Evolutionary conservation across 2,113 vertebrate species (phyloP), one percentile per base, ranked within the genome.

Genomic region (Cettia cetti): DNA sequence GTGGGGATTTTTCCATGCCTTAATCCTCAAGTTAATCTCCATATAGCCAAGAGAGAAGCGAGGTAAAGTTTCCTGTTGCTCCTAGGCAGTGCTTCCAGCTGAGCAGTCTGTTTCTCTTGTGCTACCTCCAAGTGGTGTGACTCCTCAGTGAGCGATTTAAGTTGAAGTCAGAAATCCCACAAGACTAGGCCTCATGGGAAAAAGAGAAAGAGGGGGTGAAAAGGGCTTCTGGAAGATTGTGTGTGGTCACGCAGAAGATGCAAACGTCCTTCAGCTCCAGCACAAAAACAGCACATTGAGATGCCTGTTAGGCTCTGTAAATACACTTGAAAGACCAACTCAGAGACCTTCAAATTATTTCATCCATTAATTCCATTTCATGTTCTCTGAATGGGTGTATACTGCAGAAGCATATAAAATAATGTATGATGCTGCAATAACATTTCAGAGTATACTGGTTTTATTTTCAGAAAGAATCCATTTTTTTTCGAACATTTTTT

Each of bases 71-170:
- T 89, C 47, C 4, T 84, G 69, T 59, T 81, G 50, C 61, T 82
- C 23, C 30, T 26, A 10, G 69, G 52, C 47, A 33, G 21, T 27
- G 74, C 84, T 87, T 86, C 86, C 81, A 81, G 69, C 93, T 89
- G 93, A 74, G 84, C 47, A 19, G 24, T 33, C 68, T 92, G 81
- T 78, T 96, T 92, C 56, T 83, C 87, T 91, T 91, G 81, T 13
- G 27, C 71, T 28, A 2, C 6, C 57, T 92, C 78, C 78, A 84
- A 61, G n/a, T 87, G 7, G 0, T n/a, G 49, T 31, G 49, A 52
- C 56, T 79, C 35, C 66, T 84, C 35, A 13, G 61, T 21, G 47
- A 79, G 74, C 18, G 12, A 74, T 70, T 74, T 27, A 16, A 59
- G 44, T n/a, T 45, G 15, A 44, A 75, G 61, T 75, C 74, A 57